phyloP scores from a whole-genome alignment of 2,888 invertebrate species.

The Phlogophora meticulosa region DNA sequence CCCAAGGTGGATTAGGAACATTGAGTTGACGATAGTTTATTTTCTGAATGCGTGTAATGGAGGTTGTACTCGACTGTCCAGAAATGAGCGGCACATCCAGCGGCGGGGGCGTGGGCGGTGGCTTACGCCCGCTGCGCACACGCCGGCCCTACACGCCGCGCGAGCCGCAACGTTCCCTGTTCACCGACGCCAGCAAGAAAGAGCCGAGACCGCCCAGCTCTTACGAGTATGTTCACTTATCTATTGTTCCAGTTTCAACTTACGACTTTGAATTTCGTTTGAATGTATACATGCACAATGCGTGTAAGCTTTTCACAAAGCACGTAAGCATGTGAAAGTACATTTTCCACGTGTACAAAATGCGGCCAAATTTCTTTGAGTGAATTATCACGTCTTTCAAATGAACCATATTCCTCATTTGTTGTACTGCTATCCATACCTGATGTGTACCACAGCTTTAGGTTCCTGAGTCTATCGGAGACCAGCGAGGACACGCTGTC shows the following conservation, averaged over 20 bases:
- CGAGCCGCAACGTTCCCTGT: constrained; percentile 94
- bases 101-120: constrained; percentile 71
- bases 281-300: background rate
- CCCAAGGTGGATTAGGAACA: no score
- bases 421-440: background rate
- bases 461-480: constrained; percentile 91
- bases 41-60: no score
- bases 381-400: background rate
- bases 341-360: no score
- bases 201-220: constrained; percentile 93
- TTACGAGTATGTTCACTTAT: constrained; percentile 91
- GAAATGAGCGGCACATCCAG: constrained; percentile 79
- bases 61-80: constrained; percentile 51
- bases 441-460: constrained; percentile 86
- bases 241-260: background rate
- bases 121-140: constrained; percentile 93
- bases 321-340: no score
- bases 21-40: no score
- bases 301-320: background rate
- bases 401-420: background rate
- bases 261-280: background rate
- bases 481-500: constrained; percentile 77
- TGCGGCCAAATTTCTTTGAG: no score
- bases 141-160: constrained; percentile 96
- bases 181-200: constrained; percentile 89